phyloP scores from a whole-genome alignment of 2,113 vertebrate species.

The Pygoscelis antarcticus region DNA sequence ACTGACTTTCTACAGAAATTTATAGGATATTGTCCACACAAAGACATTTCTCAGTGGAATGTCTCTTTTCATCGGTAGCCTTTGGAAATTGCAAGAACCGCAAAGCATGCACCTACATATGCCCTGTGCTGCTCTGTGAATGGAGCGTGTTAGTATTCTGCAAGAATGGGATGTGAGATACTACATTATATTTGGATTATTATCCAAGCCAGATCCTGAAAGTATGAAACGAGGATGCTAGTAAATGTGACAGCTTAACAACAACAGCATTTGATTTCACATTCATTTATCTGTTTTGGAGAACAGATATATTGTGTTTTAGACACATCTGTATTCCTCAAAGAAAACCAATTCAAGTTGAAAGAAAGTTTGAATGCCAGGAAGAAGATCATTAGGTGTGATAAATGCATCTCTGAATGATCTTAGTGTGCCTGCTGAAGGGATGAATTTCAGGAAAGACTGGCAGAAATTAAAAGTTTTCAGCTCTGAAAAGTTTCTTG shows the following conservation, averaged over 20 bases:
- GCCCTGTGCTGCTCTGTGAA: not conserved
- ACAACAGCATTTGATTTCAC: conserved; percentile 39
- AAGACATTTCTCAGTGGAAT: not conserved
- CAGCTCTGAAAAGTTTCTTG: not conserved
- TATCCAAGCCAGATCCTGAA: not conserved
- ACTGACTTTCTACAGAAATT: not conserved
- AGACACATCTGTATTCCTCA: conserved; percentile 16
- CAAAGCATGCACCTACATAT: not conserved
- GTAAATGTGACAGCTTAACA: conserved; percentile 49
- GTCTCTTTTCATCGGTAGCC: not conserved
- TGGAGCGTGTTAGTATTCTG: not conserved
- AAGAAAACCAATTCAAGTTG: conserved; percentile 21
- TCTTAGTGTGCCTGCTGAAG: not conserved
- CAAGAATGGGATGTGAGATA: not conserved
- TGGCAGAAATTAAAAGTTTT: conserved; percentile 10
- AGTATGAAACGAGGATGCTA: conserved; percentile 3
- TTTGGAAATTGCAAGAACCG: not conserved
- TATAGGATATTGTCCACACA: not conserved
- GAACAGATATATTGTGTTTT: conserved; percentile 13
- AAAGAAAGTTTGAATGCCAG: not conserved
- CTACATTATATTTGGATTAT: not conserved
- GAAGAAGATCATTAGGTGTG: not conserved
- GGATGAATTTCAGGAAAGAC: not conserved
- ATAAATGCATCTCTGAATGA: not conserved
- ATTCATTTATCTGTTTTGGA: conserved; percentile 40